A percentile compares a stretch with the other conserved stretches of the same genome.
These are phyloP conservation scores for Sycophila sp. DNA, from an alignment of 1,140 invertebrate genomes.

Conservation along the genomic window DNA sequence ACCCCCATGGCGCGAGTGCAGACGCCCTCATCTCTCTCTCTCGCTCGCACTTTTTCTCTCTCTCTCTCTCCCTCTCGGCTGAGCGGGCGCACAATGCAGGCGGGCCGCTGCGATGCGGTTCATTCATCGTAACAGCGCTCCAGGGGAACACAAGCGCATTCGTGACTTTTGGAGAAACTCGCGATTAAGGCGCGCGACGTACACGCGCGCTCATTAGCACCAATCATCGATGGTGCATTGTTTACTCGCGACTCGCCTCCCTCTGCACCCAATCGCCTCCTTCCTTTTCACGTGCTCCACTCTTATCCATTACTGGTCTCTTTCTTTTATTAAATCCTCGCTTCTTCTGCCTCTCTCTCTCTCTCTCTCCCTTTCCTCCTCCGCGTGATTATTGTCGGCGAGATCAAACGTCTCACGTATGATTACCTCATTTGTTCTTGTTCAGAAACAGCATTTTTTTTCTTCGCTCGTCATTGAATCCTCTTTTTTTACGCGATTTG, in stretches of 20 bases:
- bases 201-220: conserved; percentile 45
- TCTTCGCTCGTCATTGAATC: conserved; percentile 32
- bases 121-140: conserved; percentile 48
- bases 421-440: conserved; percentile 39
- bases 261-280: neutral
- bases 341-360: conserved; percentile 15
- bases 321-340: conserved; percentile 45
- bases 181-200: conserved; percentile 44
- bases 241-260: conserved; percentile 32
- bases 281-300: conserved; percentile 25
- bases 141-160: conserved; percentile 28
- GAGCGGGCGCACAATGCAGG: conserved; percentile 28
- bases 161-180: conserved; percentile 62
- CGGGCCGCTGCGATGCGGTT: conserved; percentile 51
- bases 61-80: conserved; percentile 38
- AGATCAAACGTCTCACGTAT: conserved; percentile 50
- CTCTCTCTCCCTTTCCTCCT: neutral
- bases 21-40: conserved; percentile 37
- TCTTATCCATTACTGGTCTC: conserved; percentile 28
- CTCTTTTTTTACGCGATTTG: conserved; percentile 20
- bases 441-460: conserved; percentile 32
- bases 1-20: conserved; percentile 44
- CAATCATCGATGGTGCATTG: conserved; percentile 43
- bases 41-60: conserved; percentile 47
- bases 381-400: conserved; percentile 41